Base-by-base conservation (phyloP, 2,888 invertebrate species). In the Drosophila anomelani region DNA sequence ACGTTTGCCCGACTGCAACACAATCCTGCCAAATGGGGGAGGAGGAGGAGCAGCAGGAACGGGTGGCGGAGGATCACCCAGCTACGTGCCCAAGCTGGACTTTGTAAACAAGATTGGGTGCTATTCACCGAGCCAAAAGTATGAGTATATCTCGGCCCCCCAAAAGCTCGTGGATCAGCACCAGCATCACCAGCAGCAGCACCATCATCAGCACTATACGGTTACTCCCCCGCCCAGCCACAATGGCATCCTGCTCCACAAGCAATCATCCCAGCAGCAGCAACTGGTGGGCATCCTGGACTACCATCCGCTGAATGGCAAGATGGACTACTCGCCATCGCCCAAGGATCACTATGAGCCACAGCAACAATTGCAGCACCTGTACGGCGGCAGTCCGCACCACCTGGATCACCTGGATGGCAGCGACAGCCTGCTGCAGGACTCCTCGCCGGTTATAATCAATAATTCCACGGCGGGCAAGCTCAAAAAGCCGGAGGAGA, bases 41-140 rank as follows among this genome's bases (percentile, higher is more conserved):
- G 79, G 69, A 9, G 73, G 58, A 10, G 53, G 34, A 39, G 44
- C 47, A 12, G 54, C 34, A 3, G 77, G 64, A 6, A 62, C 76
- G 7, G 91, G 91, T 15, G 91, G 92, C 4, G 86, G 84, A 7
- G 86, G 84, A 15, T 83, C 83, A 0, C 93, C 93, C 3, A 91
- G 88, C 44, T 92, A 92, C 76, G 90, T 80, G 6, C 88, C 91
- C 29, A 93, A 93, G 80, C 78, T 92, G 75, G 92, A 92, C 70
- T 92, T 92, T 69, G 85, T 81, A 1, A 89, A 89, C 58, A 93
- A 92, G 78, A 88, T 93, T 81, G 91, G 91, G 39, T 92, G 93
- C 75, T 93, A 92, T 75, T 93, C 93, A 39, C 92, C 93, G 10
- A 92, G 90, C 38, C 92, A 91, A 32, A 93, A 92, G 76, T 93